phyloP scores from a whole-genome alignment of 1,140 invertebrate species.

The Ganaspis sp. region DNA sequence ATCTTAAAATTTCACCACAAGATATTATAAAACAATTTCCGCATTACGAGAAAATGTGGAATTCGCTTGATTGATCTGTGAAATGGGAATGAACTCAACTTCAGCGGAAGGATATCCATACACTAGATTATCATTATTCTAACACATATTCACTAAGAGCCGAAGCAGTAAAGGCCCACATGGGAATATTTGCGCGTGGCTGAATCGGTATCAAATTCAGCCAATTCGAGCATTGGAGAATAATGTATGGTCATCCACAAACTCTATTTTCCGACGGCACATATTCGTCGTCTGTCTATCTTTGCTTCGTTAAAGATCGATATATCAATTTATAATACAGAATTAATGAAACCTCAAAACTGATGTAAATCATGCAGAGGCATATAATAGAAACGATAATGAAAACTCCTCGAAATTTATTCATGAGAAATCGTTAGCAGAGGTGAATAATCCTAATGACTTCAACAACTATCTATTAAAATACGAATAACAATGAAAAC shows the following conservation, averaged over 20 bases:
- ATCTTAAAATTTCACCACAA: too few relatives aligned
- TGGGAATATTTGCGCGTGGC: background rate
- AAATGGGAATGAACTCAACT: background rate
- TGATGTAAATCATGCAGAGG: background rate
- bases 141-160: constrained; percentile 3
- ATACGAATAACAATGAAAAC: background rate
- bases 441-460: background rate
- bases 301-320: background rate
- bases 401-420: background rate
- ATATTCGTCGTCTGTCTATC: background rate
- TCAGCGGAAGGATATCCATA: background rate
- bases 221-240: background rate
- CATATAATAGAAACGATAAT: background rate
- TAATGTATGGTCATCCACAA: constrained; percentile 13
- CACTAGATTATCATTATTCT: background rate
- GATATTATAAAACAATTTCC: background rate
- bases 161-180: constrained; percentile 1
- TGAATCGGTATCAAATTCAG: constrained; percentile 4
- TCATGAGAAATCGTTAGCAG: background rate
- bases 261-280: background rate
- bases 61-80: background rate
- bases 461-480: background rate
- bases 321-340: background rate
- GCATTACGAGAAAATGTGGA: background rate
- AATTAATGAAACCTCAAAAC: background rate